Conservation (phyloP, 1,140 invertebrate species). For the Drosophila eugracilis region DNA sequence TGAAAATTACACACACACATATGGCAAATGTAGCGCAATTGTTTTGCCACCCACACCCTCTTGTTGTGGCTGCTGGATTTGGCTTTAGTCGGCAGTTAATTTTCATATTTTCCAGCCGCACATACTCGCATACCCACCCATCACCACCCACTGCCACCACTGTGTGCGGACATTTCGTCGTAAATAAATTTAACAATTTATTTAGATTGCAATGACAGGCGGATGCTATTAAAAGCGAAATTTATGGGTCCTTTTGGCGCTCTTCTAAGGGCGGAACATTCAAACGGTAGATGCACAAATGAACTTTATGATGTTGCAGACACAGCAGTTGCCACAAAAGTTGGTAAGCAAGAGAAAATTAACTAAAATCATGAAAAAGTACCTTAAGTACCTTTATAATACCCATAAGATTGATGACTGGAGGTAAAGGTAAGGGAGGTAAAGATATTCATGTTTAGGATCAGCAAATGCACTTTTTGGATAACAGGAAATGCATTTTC, state of each 20-base stretch:
- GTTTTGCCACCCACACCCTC: slow-evolving; percentile 42
- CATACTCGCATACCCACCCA: slow-evolving; percentile 34
- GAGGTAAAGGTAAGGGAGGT: background rate
- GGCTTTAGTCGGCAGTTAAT: slow-evolving; percentile 82
- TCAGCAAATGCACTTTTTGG: background rate
- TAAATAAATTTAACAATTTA: slow-evolving; percentile 84
- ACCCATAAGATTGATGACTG: background rate
- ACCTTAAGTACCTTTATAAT: background rate
- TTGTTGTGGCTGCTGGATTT: slow-evolving; percentile 61
- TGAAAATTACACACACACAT: slow-evolving; percentile 76
- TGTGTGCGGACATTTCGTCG: slow-evolving; percentile 69
- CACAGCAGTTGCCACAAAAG: background rate
- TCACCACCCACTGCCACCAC: background rate
- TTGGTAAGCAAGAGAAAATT: background rate
- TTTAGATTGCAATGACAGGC: slow-evolving; percentile 83
- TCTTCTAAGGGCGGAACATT: slow-evolving; percentile 19
- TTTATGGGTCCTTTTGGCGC: slow-evolving; percentile 66
- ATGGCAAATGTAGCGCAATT: slow-evolving; percentile 70
- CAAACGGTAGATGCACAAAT: slow-evolving; percentile 23
- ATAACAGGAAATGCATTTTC: slow-evolving; percentile 12
- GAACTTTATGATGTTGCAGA: slow-evolving; percentile 49
- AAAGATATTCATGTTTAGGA: background rate
- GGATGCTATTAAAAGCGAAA: slow-evolving; percentile 80
- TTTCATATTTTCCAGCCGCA: slow-evolving; percentile 81
- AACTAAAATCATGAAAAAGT: background rate